Percentiles rank a stretch among this genome's conserved stretches.
Conservation (phyloP, 2,888 invertebrate genomes). For the Labia minor region DNA sequence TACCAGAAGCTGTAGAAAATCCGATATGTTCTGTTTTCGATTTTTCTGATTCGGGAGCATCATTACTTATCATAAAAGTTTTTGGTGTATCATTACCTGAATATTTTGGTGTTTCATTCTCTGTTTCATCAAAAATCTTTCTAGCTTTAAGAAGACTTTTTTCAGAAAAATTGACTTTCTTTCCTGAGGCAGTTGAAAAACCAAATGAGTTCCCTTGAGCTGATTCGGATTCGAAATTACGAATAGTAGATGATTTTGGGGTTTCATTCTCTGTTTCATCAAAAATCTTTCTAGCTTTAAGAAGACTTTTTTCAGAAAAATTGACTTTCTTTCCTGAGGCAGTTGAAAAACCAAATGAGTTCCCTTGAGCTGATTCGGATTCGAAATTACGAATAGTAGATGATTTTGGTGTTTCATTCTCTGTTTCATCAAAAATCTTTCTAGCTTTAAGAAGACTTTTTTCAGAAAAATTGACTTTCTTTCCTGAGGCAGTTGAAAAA, state of each 20-base stretch:
- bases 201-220: background rate
- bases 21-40: constrained; percentile 18
- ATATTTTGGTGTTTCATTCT: constrained; percentile 2
- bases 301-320: constrained; percentile 32
- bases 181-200: constrained; percentile 28
- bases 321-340: constrained; percentile 27
- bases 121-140: constrained; percentile 31
- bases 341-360: constrained; percentile 28
- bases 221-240: too few species aligned
- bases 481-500: too few species aligned
- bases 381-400: too few species aligned
- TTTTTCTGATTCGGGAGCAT: too few species aligned
- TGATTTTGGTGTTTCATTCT: too few species aligned
- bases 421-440: too few species aligned
- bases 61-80: background rate
- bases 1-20: constrained; percentile 25
- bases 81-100: constrained; percentile 20
- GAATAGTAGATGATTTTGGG: constrained; percentile 14
- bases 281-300: constrained; percentile 35
- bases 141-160: constrained; percentile 31
- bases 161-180: constrained; percentile 34
- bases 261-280: constrained; percentile 29
- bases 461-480: too few species aligned
- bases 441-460: too few species aligned
- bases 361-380: too few species aligned